Percentiles rank a stretch among this genome's conserved stretches.
Evolutionary conservation across 2,113 vertebrate genomes (phyloP).

Genomic region (Nycticebus coucang): DNA sequence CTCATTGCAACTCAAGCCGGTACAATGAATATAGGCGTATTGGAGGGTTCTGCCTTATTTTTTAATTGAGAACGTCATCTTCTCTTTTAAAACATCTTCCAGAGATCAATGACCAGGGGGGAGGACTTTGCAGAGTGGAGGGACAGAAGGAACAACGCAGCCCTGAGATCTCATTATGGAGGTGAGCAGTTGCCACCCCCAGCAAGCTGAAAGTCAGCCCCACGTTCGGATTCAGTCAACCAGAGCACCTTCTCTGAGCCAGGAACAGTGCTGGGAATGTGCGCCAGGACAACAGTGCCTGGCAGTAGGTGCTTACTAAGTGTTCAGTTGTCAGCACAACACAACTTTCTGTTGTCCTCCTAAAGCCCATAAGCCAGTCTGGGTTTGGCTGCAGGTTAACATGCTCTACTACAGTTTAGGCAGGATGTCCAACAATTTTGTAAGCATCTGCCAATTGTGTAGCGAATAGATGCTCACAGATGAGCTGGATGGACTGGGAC

Average conservation of each 20-base stretch:
- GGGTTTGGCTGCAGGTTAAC: not conserved
- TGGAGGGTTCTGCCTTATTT: not conserved
- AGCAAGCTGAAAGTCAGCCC: not conserved
- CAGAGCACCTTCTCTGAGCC: not conserved
- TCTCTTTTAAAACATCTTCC: not conserved
- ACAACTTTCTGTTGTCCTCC: not conserved
- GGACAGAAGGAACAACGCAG: not conserved
- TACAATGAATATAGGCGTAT: not conserved
- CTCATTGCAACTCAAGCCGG: not conserved
- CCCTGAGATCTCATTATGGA: not conserved
- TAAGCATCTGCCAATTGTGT: not conserved
- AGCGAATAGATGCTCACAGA: not conserved
- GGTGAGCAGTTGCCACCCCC: not conserved
- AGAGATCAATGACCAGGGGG: not conserved
- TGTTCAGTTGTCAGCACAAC: too few species aligned
- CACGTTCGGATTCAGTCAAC: not conserved
- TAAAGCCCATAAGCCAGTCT: not conserved
- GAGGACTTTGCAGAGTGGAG: not conserved
- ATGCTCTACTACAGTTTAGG: not conserved
- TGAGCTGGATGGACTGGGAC: not conserved
- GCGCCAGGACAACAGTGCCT: too few species aligned
- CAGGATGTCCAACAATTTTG: not conserved
- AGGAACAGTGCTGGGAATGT: not conserved
- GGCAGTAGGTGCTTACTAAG: too few species aligned
- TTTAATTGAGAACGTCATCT: not conserved